These are phyloP conservation scores for Ciconia maguari DNA, from an alignment of 2,113 vertebrate species.

Conservation along the genomic window DNA sequence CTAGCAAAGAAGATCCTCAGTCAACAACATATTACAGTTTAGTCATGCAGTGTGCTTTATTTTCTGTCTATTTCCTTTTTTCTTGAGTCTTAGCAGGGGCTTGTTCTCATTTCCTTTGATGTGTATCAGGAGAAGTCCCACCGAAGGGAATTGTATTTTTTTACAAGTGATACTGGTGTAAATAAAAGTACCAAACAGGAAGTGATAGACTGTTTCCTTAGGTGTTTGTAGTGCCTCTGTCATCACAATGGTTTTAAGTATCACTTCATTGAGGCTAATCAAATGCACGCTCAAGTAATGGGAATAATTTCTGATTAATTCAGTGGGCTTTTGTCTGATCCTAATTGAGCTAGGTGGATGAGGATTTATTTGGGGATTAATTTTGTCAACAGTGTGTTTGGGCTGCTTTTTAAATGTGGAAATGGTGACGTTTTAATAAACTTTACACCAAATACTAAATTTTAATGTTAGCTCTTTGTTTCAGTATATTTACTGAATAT, in stretches of 20 bases:
- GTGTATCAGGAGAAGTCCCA: not conserved
- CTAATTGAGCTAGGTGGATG: not conserved
- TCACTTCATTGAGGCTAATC: not conserved
- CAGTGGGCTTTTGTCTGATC: not conserved
- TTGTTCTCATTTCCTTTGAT: not conserved
- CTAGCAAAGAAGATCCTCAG: not conserved
- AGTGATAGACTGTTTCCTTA: not conserved
- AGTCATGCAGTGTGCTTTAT: not conserved
- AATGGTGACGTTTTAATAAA: not conserved
- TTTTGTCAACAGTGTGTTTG: not conserved
- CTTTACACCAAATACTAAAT: not conserved
- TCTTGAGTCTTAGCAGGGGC: not conserved
- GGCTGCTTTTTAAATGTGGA: not conserved
- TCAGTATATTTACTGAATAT: not conserved
- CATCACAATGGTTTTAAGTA: not conserved
- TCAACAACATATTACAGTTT: not conserved
- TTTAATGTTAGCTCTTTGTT: not conserved
- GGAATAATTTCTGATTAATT: not conserved
- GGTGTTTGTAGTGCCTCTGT: not conserved
- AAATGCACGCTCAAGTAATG: not conserved
- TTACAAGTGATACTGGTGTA: not conserved
- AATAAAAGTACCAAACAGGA: not conserved
- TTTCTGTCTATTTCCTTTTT: not conserved
- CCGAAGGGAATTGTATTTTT: not conserved
- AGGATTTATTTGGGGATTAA: not conserved